Base-by-base conservation (phyloP, 2,888 invertebrate species). In the Sipha maydis region DNA sequence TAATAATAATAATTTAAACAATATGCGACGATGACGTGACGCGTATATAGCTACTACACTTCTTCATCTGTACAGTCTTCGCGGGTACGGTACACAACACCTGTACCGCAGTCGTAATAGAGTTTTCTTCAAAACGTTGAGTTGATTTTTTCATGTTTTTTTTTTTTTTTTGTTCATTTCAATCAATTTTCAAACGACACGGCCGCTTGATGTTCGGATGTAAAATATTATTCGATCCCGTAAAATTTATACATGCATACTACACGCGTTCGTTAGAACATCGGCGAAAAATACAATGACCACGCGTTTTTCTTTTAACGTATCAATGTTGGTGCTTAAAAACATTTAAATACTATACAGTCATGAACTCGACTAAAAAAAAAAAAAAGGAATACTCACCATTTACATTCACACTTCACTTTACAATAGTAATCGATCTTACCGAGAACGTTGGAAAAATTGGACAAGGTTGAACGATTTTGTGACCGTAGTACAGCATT, bases 271-370 rank as follows among this genome's bases (percentile, higher is more conserved):
- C 80, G 54, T 83, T 21, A 21, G 21, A 21, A 75, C 34, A 56
- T 75, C 38, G 28, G 83, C 75, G 56, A 75, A 83, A 84, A 84
- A 84, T 28, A 76, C 84, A 76, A 84, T 84, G 84, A 84, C 75
- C 75, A 25, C 41, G 75, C 84, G 21, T 61, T 84, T 75, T 84
- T 61, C 21, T 38, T 84, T 84, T 76, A 84, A 61, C 4, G 61
- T 75, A 71, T 56, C 82, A 31, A 71, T 56, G 56, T 69, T 28
- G 28, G 25, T 19, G 31, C 54, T 41, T 19, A 34, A 73, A 73
- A 75, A 61, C 56, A 41, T 77, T 77, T 77, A 75, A 84, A 84
- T 61, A 54, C 28, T 41, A 67, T 38, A 48, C 31, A 56, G 61
- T 73, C 73, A 56, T 56, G 83, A 73, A 83, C 73, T 34, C 41